Conservation (phyloP, 2,888 invertebrate species). For the Caenorhabditis sp. region DNA sequence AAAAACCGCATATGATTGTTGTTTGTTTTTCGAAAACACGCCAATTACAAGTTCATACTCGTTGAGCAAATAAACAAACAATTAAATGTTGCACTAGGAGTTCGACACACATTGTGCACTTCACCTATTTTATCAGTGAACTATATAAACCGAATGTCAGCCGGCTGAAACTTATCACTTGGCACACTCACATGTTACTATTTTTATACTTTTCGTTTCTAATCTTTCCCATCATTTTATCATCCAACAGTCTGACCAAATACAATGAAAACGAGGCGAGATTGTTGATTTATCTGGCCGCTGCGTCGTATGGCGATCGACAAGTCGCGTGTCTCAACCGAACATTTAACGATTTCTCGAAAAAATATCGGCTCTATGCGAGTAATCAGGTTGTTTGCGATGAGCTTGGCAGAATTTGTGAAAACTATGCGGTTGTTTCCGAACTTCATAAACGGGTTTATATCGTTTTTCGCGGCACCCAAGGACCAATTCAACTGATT, state of each 20-base stretch:
- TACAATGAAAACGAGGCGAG: constrained; percentile 3
- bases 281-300: not conserved
- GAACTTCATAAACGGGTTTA: not conserved
- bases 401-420: not conserved
- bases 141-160: not conserved
- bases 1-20: too few relatives aligned
- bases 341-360: not conserved
- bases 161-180: too few relatives aligned
- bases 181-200: not conserved
- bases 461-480: not conserved
- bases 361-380: not conserved
- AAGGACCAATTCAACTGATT: not conserved
- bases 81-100: too few relatives aligned
- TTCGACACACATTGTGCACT: too few relatives aligned
- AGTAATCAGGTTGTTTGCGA: not conserved
- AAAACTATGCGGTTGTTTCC: not conserved
- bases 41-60: too few relatives aligned
- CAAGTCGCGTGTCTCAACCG: not conserved
- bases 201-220: not conserved
- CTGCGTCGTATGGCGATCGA: not conserved
- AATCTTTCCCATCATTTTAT: not conserved
- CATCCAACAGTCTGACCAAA: not conserved
- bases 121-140: not conserved
- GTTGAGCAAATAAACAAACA: too few relatives aligned
- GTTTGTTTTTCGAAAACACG: too few relatives aligned